Evolutionary conservation across 2,113 vertebrate species (phyloP), one percentile per base, ranked within the genome.

Genomic region (Asarcornis scutulata): DNA sequence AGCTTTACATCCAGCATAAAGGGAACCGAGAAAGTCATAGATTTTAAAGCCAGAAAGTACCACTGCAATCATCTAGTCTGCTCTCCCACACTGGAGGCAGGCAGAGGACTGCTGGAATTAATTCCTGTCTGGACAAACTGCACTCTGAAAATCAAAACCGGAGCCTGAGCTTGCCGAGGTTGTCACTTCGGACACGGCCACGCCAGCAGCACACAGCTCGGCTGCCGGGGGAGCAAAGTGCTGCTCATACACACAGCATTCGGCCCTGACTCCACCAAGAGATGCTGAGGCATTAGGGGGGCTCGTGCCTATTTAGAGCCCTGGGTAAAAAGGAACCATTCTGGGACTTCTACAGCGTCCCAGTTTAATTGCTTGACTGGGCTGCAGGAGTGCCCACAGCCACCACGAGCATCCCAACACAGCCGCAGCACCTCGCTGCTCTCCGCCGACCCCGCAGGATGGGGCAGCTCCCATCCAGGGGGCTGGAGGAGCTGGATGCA

Each of bases 371-470:
- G 31, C 1, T 9, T 27, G 79, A 50, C 50, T 48, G 46, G 18
- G 20, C 73, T 38, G 73, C 53, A 34, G 4, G 4, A 40, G 15
- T 31, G 17, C 9, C 63, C 52, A 3, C 12, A 2, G 38, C 17
- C 29, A 7, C 73, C 1, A 0, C 0, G 17, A 59, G 77, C 73
- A 13, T 32, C 85, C 77, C 23, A n/a, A 4, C 0, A 4, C 58
- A 15, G 17, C 76, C 1, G 9, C 68, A 48, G 58, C 68, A 2
- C 1, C 60, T 22, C 86, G 0, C 5, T 7, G 0, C 77, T 44
- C 27, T 2, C 21, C 5, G 0, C n/a, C 1, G 4, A 5, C 13
- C 36, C 42, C 13, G 0, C 0, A 32, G 55, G 55, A 58, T 17
- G 18, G 10, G 29, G 17, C 50, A 2, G 62, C 56, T 21, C 4